Percentiles rank a stretch among this genome's conserved stretches.
These are phyloP conservation scores for Dione vanillae DNA, from an alignment of 2,888 invertebrate species.

Conservation along the genomic window DNA sequence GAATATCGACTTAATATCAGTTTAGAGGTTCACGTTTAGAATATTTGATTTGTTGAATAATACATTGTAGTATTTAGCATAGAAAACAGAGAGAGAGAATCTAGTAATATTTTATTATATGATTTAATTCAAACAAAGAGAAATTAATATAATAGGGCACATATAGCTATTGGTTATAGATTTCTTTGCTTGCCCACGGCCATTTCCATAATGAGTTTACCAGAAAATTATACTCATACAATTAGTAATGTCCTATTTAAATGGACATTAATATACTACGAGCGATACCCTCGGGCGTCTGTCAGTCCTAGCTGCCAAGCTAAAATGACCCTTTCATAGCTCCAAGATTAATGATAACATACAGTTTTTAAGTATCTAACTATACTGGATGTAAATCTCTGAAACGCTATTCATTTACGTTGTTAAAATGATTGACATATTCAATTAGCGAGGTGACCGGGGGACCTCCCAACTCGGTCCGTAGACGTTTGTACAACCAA, in stretches of 20 bases:
- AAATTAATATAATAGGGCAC: slow-evolving; percentile 11
- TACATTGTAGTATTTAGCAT: not conserved
- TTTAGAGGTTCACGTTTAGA: not conserved
- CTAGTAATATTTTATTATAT: not conserved
- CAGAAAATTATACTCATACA: slow-evolving; percentile 68
- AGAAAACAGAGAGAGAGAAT: not conserved
- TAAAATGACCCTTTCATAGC: slow-evolving; percentile 47
- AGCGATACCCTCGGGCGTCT: slow-evolving; percentile 73
- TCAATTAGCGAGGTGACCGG: slow-evolving; percentile 89
- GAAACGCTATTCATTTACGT: slow-evolving; percentile 85
- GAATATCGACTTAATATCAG: slow-evolving; percentile 73
- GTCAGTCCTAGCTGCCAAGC: slow-evolving; percentile 59
- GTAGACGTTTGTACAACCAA: slow-evolving; percentile 66
- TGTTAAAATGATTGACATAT: slow-evolving; percentile 92
- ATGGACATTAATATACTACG: slow-evolving; percentile 67
- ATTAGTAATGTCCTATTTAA: slow-evolving; percentile 74
- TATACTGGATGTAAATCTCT: slow-evolving; percentile 63
- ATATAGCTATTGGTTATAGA: slow-evolving; percentile 48
- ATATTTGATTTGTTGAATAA: not conserved
- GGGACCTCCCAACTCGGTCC: slow-evolving; percentile 82
- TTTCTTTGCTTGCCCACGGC: slow-evolving; percentile 62
- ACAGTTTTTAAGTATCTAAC: slow-evolving; percentile 54
- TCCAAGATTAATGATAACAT: slow-evolving; percentile 47
- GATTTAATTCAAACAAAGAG: not conserved
- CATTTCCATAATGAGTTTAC: slow-evolving; percentile 72